Base-by-base conservation (phyloP, 2,888 invertebrate genomes). In the Torymus auratus region DNA sequence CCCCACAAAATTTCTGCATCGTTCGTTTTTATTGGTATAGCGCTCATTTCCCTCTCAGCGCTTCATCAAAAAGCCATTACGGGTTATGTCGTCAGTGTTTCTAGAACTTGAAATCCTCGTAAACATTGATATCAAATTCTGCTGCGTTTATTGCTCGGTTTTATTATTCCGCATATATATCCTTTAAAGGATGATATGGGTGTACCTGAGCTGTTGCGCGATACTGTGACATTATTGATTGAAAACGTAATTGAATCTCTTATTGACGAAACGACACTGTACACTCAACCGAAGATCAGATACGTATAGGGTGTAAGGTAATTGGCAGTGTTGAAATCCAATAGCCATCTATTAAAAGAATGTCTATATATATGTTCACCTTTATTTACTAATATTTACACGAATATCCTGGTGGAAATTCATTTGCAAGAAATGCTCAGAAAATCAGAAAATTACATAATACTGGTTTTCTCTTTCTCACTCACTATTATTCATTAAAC, bases 221-320 rank as follows among this genome's bases (percentile, higher is more conserved):
- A 52, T 58, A 28, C 14, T 60, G 15, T 41, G 70, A 50, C 7
- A 28, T 20, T 71, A 62, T 72, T 28, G 72, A 71, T 72, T 53
- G 72, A 14, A 62, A 52, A 53, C 28, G 53, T 73, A 62, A 73
- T 73, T 55, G 61, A 41, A 41, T 41, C 41, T 41, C 41, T 41
- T 41, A 41, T 7, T 5, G 41, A 41, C 41, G 41, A 41, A 41
- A 41, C 41, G 41, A 41, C 41, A 41, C 7, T 41, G 53, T 53
- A n/a, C 20, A 2, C 17, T 14, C n/a, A 28, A n/a, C 11, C 56
- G 56, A 69, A 56, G 56, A 69, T 69, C 69, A 15, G 56, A 55
- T 23, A 12, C 7, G 17, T n/a, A 15, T n/a, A 15, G n/a, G 17
- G 4, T 69, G 28, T 56, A 55, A 15, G 13, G 69, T 28, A 56